A percentile compares a stretch with the other conserved stretches of the same genome.
phyloP scores from a whole-genome alignment of 2,888 invertebrate genomes.

The Camponotus fellah region DNA sequence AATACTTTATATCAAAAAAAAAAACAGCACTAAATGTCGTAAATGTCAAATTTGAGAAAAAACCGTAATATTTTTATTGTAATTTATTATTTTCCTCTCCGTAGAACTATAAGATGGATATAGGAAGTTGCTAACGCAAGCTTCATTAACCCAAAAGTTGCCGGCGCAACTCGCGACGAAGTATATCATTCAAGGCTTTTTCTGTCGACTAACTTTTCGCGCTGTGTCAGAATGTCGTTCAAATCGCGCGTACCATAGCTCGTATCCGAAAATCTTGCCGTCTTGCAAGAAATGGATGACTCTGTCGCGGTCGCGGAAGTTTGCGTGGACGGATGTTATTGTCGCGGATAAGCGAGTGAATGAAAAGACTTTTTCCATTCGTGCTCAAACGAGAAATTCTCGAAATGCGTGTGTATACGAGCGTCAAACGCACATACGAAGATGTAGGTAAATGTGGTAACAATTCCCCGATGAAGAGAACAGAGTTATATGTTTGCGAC shows the following conservation, averaged over 20 bases:
- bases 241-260: not conserved
- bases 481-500: constrained; percentile 61
- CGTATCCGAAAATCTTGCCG: constrained; percentile 26
- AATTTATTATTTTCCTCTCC: not conserved
- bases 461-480: constrained; percentile 26
- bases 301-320: constrained; percentile 27
- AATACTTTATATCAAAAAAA: not conserved
- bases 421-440: not conserved
- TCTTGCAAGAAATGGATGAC: constrained; percentile 13
- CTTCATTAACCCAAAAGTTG: constrained; percentile 37
- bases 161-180: not conserved
- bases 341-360: not conserved
- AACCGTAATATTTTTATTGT: not conserved
- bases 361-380: constrained; percentile 8
- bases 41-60: not conserved
- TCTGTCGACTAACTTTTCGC: constrained; percentile 33
- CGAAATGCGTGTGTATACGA: not conserved
- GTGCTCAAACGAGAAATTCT: constrained; percentile 3
- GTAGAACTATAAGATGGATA: not conserved
- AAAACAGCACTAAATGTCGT: not conserved
- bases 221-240: constrained; percentile 15
- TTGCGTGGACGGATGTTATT: not conserved
- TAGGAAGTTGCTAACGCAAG: constrained; percentile 6
- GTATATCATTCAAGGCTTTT: constrained; percentile 20
- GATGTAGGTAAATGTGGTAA: not conserved